Percentiles rank a stretch among this genome's conserved stretches.
Conservation (phyloP, 2,888 invertebrate species). For the Nomada fabriciana region DNA sequence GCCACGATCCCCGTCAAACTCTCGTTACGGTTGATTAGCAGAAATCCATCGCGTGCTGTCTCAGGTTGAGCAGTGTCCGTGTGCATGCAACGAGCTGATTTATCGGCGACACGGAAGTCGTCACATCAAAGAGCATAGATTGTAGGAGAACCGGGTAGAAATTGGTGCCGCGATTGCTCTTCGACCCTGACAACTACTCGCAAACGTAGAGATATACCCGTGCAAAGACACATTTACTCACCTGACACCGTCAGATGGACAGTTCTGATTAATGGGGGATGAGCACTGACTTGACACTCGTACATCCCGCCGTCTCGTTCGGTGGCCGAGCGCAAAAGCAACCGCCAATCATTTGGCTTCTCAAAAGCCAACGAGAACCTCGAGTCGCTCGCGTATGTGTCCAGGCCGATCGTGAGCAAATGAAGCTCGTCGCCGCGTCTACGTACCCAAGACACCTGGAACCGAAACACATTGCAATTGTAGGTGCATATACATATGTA, state of each 20-base stretch:
- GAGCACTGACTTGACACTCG: slow-evolving; percentile 92
- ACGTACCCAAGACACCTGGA: slow-evolving; percentile 82
- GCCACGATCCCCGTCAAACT: slow-evolving; percentile 22
- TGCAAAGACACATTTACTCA: slow-evolving; percentile 84
- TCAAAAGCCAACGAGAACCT: slow-evolving; percentile 90
- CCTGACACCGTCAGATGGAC: slow-evolving; percentile 90
- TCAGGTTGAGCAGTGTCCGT: slow-evolving; percentile 9
- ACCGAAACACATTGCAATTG: background rate
- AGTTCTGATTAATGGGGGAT: slow-evolving; percentile 90
- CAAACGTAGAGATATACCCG: slow-evolving; percentile 27
- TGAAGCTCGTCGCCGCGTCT: slow-evolving; percentile 81
- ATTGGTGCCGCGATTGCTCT: slow-evolving; percentile 54
- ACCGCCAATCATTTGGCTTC: slow-evolving; percentile 91
- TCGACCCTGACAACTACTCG: slow-evolving; percentile 41
- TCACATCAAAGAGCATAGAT: slow-evolving; percentile 64
- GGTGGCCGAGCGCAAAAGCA: slow-evolving; percentile 90
- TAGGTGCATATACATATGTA: background rate
- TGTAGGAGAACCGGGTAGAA: slow-evolving; percentile 38
- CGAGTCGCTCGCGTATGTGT: slow-evolving; percentile 84
- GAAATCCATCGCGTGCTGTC: slow-evolving; percentile 27
- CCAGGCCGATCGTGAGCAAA: slow-evolving; percentile 79
- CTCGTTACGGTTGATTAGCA: slow-evolving; percentile 52
- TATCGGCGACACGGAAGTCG: slow-evolving; percentile 58
- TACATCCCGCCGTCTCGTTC: slow-evolving; percentile 92
- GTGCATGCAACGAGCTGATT: slow-evolving; percentile 44